These are phyloP conservation scores for Musca vetustissima DNA, from an alignment of 1,140 invertebrate species.

Conservation along the genomic window DNA sequence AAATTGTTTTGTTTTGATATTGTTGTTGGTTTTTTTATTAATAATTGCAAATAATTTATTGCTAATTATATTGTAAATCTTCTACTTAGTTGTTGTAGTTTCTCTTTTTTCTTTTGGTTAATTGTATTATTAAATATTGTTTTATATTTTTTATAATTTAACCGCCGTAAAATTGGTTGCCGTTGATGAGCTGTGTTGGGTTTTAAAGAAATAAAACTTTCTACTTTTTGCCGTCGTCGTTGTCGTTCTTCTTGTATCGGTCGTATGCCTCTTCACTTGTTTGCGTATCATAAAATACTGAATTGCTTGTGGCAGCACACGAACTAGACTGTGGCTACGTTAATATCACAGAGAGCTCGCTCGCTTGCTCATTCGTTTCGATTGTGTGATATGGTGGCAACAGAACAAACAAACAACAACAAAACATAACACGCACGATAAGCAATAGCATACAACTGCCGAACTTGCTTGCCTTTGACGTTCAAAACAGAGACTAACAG, in stretches of 20 bases:
- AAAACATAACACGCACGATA: too few species aligned
- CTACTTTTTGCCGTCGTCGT: not conserved
- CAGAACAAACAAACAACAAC: too few species aligned
- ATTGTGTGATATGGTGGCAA: not conserved
- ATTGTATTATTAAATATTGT: too few species aligned
- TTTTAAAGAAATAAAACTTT: conserved; percentile 2
- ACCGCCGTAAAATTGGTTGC: too few species aligned
- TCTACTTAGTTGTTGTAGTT: too few species aligned
- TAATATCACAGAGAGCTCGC: not conserved
- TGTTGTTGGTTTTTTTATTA: not conserved
- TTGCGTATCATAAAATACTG: conserved; percentile 25
- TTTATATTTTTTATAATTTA: too few species aligned
- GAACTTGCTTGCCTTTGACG: conserved; percentile 11
- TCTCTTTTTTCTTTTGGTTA: too few species aligned
- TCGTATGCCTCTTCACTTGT: conserved; percentile 12
- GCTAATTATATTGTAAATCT: conserved; percentile 11
- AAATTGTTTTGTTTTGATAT: too few species aligned
- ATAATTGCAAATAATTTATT: not conserved
- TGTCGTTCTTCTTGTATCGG: not conserved
- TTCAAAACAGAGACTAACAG: not conserved
- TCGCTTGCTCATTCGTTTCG: not conserved
- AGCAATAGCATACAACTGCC: conserved; percentile 3
- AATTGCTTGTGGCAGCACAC: not conserved
- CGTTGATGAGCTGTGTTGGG: too few species aligned
- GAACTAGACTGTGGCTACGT: not conserved